Evolutionary conservation across 1,140 invertebrate genomes (phyloP).

Genomic region (Rhizoglyphus robini): DNA sequence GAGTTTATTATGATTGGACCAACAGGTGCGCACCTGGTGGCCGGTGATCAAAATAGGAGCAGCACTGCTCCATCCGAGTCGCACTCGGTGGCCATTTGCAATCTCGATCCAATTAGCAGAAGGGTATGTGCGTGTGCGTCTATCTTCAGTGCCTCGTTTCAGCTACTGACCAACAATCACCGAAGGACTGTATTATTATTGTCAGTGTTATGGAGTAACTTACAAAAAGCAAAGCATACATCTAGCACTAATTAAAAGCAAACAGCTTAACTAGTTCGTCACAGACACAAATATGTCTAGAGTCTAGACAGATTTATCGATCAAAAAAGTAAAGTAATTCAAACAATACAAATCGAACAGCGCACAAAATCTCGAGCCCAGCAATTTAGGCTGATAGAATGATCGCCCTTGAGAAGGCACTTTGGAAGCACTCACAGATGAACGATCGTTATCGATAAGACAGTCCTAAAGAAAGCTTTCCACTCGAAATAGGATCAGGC

Average conservation of each 20-base stretch:
- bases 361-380: not conserved
- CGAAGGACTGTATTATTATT: not conserved
- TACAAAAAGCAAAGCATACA: not conserved
- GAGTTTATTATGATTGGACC: not conserved
- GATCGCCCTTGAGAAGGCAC: not conserved
- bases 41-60: no score
- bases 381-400: not conserved
- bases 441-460: no score
- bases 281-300: not conserved
- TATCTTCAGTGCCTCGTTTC: no score
- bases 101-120: no score
- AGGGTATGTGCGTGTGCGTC: no score
- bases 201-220: not conserved
- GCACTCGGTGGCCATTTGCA: no score
- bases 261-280: not conserved
- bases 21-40: not conserved
- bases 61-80: no score
- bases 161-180: no score
- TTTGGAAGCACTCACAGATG: not conserved
- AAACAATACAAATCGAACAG: not conserved
- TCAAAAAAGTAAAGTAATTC: not conserved
- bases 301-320: not conserved
- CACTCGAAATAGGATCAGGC: no score
- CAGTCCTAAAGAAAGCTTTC: no score
- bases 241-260: constrained; percentile 6